phyloP scores from a whole-genome alignment of 30 jellyfish, hydroid and myxozoan genomes.

The Sanderia malayensis region DNA sequence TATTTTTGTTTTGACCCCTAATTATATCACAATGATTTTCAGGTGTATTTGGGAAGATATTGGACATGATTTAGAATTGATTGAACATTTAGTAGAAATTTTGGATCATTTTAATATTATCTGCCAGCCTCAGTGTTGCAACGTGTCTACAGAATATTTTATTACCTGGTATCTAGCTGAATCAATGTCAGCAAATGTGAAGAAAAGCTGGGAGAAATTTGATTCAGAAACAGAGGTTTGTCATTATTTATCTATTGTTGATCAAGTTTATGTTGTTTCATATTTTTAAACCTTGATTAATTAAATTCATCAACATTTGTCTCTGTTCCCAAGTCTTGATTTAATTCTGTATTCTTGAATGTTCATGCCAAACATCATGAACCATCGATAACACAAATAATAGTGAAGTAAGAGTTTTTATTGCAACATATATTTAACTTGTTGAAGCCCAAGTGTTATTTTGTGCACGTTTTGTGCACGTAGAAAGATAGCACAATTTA shows the following conservation, averaged over 20 bases:
- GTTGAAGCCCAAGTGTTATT: too few species aligned
- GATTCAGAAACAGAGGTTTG: neutral
- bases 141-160: constrained; percentile 11
- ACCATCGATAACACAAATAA: neutral
- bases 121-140: constrained; percentile 8
- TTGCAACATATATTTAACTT: too few species aligned
- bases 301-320: neutral
- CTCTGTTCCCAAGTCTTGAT: neutral
- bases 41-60: constrained; percentile 54
- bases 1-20: too few species aligned
- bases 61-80: constrained; percentile 8
- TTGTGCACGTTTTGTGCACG: too few species aligned
- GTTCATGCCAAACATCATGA: neutral
- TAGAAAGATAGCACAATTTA: too few species aligned
- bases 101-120: constrained; percentile 47
- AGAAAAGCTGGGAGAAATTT: constrained; percentile 1
- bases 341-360: too few species aligned
- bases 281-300: neutral
- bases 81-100: constrained; percentile 22
- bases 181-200: constrained; percentile 19
- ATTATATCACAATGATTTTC: neutral
- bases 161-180: constrained; percentile 69
- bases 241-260: neutral
- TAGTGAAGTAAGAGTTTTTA: neutral
- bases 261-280: neutral